Conservation (phyloP, 2,888 invertebrate species). For the Polyploca ridens region DNA sequence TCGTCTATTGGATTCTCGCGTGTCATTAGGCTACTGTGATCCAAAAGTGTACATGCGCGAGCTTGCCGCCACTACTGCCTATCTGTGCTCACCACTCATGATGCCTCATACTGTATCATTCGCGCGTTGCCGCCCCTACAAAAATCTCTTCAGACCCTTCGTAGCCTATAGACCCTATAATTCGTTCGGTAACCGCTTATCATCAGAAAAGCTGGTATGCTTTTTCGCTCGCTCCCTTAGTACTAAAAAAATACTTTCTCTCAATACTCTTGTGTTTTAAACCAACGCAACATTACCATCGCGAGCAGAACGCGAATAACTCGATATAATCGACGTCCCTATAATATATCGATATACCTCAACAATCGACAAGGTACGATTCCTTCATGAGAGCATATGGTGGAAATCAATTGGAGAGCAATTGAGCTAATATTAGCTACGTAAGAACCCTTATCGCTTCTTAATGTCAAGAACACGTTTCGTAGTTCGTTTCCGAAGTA, state of each 20-base stretch:
- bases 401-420: slow-evolving; percentile 11
- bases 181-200: no score
- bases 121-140: no score
- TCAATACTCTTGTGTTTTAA: neutral
- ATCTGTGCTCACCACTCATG: no score
- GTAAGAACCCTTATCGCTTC: neutral
- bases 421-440: slow-evolving; percentile 12
- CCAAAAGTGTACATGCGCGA: no score
- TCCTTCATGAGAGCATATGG: slow-evolving; percentile 2
- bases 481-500: neutral
- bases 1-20: no score
- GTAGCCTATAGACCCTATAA: no score
- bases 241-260: neutral
- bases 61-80: no score
- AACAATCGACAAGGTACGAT: slow-evolving; percentile 1
- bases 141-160: no score
- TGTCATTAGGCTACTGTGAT: no score
- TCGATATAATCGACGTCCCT: neutral
- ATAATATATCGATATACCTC: slow-evolving; percentile 1
- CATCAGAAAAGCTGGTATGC: no score
- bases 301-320: slow-evolving; percentile 1
- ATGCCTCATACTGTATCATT: no score
- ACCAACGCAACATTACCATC: neutral
- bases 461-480: slow-evolving; percentile 1
- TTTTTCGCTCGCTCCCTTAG: no score